Percentiles rank a stretch among this genome's conserved stretches.
Conservation (phyloP, 1,140 invertebrate genomes). For the Bombus confusus region DNA sequence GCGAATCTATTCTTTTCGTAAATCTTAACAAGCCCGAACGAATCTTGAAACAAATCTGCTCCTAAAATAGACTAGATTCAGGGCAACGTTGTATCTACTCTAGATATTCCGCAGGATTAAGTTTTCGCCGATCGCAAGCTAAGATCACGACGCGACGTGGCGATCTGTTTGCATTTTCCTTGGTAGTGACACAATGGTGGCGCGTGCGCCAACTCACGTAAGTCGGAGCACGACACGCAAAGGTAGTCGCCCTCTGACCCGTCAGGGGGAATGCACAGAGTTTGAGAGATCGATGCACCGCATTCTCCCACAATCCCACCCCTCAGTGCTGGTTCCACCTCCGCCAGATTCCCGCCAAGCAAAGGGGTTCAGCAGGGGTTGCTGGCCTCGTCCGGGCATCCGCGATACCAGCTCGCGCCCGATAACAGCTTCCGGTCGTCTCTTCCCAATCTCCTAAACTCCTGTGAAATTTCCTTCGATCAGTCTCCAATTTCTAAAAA, state of each 20-base stretch:
- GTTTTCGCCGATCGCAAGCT: not conserved
- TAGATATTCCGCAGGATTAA: not conserved
- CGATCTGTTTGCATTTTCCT: slow-evolving; percentile 19
- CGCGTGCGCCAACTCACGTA: slow-evolving; percentile 67
- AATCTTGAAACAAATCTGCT: not conserved
- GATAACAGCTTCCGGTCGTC: slow-evolving; percentile 36
- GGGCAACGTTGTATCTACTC: not conserved
- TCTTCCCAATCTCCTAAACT: slow-evolving; percentile 14
- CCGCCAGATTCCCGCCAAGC: slow-evolving; percentile 60
- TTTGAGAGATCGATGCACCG: slow-evolving; percentile 79
- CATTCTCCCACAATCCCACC: slow-evolving; percentile 60
- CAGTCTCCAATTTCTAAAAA: not conserved
- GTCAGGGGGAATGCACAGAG: slow-evolving; percentile 74
- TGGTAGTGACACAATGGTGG: slow-evolving; percentile 12
- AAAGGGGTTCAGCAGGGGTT: slow-evolving; percentile 79
- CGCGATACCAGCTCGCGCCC: slow-evolving; percentile 54
- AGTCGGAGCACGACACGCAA: slow-evolving; percentile 66
- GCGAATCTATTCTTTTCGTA: not conserved
- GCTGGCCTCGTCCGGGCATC: slow-evolving; percentile 78
- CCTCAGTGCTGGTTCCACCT: slow-evolving; percentile 48
- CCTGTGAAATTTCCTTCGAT: not conserved
- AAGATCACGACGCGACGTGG: not conserved
- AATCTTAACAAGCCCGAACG: not conserved
- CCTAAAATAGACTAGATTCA: not conserved
- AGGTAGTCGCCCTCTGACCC: slow-evolving; percentile 80